These are phyloP conservation scores for Ctenomys sociabilis DNA, from an alignment of 2,113 vertebrate genomes.

Conservation along the genomic window DNA sequence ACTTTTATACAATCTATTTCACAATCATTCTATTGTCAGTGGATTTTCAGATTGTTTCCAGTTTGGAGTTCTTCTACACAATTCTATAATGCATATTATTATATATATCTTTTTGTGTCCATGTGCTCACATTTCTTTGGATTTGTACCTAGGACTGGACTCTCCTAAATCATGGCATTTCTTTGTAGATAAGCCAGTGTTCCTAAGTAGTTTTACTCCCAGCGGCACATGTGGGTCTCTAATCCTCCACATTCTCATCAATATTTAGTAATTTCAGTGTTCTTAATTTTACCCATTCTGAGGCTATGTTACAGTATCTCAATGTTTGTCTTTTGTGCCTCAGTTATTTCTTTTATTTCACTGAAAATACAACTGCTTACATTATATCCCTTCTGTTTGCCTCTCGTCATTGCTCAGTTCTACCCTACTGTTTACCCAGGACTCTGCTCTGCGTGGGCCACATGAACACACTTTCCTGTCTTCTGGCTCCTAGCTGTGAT, in stretches of 20 bases:
- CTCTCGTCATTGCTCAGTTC: neutral
- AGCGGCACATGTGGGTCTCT: neutral
- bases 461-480: neutral
- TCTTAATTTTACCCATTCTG: neutral
- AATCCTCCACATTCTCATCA: neutral
- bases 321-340: neutral
- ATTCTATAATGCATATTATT: neutral
- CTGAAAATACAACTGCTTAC: neutral
- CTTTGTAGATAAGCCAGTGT: neutral
- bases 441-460: neutral
- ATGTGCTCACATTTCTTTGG: neutral
- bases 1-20: neutral
- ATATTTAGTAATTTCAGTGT: neutral
- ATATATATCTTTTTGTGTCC: neutral
- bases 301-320: neutral
- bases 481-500: neutral
- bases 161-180: neutral
- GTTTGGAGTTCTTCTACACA: neutral
- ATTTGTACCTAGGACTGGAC: neutral
- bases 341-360: neutral
- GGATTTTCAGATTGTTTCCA: neutral
- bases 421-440: neutral
- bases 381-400: neutral
- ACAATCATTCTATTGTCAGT: neutral
- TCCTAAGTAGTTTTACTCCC: neutral